Base-by-base conservation (phyloP, 2,888 invertebrate species). In the Phaedon cochleariae region DNA sequence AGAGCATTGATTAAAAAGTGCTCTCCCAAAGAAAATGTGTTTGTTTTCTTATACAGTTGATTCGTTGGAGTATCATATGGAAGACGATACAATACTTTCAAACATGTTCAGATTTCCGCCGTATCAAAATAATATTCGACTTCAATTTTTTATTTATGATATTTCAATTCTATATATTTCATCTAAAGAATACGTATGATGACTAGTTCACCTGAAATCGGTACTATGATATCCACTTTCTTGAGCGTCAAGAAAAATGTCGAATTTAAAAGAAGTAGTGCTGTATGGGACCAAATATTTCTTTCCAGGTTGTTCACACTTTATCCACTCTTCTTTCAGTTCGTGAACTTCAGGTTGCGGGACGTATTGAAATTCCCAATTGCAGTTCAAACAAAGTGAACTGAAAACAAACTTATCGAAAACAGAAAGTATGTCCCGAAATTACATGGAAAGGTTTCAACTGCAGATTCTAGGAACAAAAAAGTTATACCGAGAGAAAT, bases 181-280 rank as follows among this genome's bases (percentile, higher is more conserved):
- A 15, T 41, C n/a, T 41, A 4, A 41, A 48, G n/a, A 20, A 5
- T 15, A 5, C 17, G 5, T 1, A 52, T 31, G 22, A 29, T n/a
- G 15, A 15, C 37, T 29, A 26, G 20, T 26, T 59, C 63, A 84
- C 84, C 76, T 77, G 55, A 84, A 70, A 54, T 80, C 76, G 15
- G 76, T 72, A 17, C 78, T 74, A 68, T 83, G 82, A 45, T 75
- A 70, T 22, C 79, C 81, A 7, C 69, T 55, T 3, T 49, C 22
- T 22, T 76, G 54, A 55, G 74, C 68, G 48, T 71, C 67, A n/a
- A 77, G 64, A 59, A 62, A 64, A 6, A 78, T 72, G 21, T 69
- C 68, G 17, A 85, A 68, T 15, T 73, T 71, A 64, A 84, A 82
- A 10, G 76, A 76, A 1, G 76, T 74, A 1, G 61, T 67, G 1